Evolutionary conservation across 2,797 vertebrate genomes (phyloP).

Genomic region (Peromyscus eremicus): DNA sequence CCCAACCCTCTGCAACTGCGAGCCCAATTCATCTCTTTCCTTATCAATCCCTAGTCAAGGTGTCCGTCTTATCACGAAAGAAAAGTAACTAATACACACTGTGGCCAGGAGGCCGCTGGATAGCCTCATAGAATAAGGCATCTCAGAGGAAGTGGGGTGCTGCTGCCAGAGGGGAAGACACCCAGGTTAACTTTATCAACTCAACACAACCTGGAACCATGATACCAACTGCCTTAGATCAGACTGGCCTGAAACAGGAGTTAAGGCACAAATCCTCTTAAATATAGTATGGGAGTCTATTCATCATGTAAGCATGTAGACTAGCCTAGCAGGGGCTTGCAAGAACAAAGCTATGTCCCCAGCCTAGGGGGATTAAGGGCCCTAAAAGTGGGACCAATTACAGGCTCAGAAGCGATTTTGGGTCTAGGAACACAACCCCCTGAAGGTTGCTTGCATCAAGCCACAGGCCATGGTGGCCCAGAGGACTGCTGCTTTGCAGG

Average conservation of each 20-base stretch:
- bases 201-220: neutral
- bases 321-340: neutral
- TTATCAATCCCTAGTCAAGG: neutral
- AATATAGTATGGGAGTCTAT: neutral
- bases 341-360: rapidly evolving
- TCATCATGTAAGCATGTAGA: rapidly evolving
- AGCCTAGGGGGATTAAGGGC: neutral
- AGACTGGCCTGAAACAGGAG: neutral
- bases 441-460: neutral
- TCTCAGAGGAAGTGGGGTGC: neutral
- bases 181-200: neutral
- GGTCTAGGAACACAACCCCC: neutral
- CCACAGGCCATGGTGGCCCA: no score
- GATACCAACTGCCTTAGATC: neutral
- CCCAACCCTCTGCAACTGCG: no score
- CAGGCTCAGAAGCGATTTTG: neutral
- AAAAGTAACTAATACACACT: neutral
- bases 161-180: neutral
- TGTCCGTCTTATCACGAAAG: neutral
- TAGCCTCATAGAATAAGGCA: neutral
- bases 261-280: neutral
- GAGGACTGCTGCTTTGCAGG: neutral
- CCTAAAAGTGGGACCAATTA: neutral
- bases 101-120: neutral
- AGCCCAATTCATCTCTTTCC: neutral